phyloP scores from a whole-genome alignment of 2,113 vertebrate genomes.

The Poecile atricapillus region DNA sequence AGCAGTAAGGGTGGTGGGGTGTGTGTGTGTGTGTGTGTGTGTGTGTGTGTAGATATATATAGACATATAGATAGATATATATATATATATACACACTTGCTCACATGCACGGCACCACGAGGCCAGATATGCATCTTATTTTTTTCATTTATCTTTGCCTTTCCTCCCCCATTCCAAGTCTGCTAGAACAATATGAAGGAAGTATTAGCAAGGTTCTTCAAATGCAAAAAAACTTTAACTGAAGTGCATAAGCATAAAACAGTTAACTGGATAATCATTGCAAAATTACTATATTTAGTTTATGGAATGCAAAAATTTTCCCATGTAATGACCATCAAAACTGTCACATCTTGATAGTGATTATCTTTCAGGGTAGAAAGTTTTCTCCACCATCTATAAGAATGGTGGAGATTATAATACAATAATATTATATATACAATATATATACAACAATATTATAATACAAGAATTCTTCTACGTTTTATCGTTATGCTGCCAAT shows the following conservation, averaged over 20 bases:
- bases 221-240: background rate
- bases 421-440: too few relatives aligned
- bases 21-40: rapidly evolving
- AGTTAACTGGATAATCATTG: background rate
- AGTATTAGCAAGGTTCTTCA: background rate
- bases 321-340: background rate
- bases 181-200: background rate
- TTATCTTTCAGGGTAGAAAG: background rate
- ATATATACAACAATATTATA: background rate
- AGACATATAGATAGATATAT: too few relatives aligned
- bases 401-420: background rate
- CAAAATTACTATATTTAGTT: background rate
- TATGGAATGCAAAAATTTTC: background rate
- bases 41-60: rapidly evolving
- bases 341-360: background rate
- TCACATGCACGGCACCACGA: background rate
- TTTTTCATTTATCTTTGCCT: background rate
- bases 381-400: background rate
- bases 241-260: background rate
- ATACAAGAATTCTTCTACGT: background rate
- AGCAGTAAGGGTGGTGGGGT: background rate
- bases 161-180: background rate
- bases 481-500: background rate
- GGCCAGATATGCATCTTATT: background rate
- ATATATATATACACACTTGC: rapidly evolving